phyloP scores from a whole-genome alignment of 2,888 invertebrate genomes.

The Dicroscelio sp. region DNA sequence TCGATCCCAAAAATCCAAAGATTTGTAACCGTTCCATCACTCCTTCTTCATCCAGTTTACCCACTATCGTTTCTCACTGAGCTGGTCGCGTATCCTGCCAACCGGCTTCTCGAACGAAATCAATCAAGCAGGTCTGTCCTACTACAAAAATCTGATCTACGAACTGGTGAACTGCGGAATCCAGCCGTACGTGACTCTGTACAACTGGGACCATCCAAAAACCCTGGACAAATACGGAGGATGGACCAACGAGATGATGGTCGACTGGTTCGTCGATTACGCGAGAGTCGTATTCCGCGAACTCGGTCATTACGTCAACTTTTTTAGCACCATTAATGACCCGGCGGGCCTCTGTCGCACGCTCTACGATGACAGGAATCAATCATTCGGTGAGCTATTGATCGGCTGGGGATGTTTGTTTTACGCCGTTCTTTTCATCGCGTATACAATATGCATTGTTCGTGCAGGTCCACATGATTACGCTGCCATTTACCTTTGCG shows the following conservation, averaged over 20 bases:
- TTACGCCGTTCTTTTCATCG: constrained; percentile 60
- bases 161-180: constrained; percentile 92
- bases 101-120: constrained; percentile 92
- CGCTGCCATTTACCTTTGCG: constrained; percentile 91
- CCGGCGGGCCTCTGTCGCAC: constrained; percentile 92
- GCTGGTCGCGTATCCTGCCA: constrained; percentile 94
- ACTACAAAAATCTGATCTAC: constrained; percentile 93
- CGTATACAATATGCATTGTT: constrained; percentile 72
- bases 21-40: too few species aligned
- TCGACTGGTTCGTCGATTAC: constrained; percentile 93
- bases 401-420: constrained; percentile 50
- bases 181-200: constrained; percentile 93
- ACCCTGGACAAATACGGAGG: constrained; percentile 92
- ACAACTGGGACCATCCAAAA: constrained; percentile 94
- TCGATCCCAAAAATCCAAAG: too few species aligned
- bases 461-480: constrained; percentile 71
- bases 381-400: constrained; percentile 92
- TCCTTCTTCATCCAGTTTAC: constrained; percentile 77
- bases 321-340: constrained; percentile 95
- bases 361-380: constrained; percentile 92
- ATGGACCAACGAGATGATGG: constrained; percentile 93
- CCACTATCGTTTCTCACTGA: constrained; percentile 93
- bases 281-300: constrained; percentile 92
- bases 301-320: constrained; percentile 92
- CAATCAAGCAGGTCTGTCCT: constrained; percentile 92